These are phyloP conservation scores for Caenorhabditis angaria DNA, from an alignment of 2,888 invertebrate genomes.

Conservation along the genomic window DNA sequence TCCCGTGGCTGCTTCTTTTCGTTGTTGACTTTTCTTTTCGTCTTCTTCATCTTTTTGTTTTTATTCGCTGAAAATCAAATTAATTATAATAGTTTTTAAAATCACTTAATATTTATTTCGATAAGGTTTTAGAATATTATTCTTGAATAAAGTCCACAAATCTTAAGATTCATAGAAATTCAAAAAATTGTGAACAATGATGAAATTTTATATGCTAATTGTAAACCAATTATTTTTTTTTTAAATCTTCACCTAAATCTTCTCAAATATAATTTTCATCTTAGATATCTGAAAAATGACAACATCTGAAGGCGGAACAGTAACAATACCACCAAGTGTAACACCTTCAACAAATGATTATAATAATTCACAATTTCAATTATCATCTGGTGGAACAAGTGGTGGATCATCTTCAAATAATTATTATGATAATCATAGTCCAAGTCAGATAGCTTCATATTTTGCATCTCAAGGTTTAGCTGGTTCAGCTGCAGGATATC, in stretches of 20 bases:
- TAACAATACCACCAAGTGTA: slow-evolving; percentile 1
- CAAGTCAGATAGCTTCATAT: slow-evolving; percentile 31
- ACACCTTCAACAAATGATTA: not conserved
- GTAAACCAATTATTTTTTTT: no score
- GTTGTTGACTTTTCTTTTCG: not conserved
- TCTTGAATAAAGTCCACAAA: no score
- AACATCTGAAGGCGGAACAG: not conserved
- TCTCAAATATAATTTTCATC: no score
- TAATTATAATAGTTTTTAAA: no score
- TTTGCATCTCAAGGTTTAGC: slow-evolving; percentile 26
- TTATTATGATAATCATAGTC: slow-evolving; percentile 29
- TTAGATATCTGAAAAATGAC: slow-evolving; percentile 9
- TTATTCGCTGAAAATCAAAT: no score
- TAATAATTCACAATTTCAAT: not conserved
- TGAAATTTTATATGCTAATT: no score
- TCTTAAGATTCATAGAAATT: no score
- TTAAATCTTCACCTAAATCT: no score
- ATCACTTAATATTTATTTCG: no score
- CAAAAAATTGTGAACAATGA: no score
- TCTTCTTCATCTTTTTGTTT: not conserved
- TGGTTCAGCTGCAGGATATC: slow-evolving; percentile 16
- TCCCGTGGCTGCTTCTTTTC: not conserved
- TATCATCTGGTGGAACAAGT: not conserved
- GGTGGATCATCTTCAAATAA: slow-evolving; percentile 10
- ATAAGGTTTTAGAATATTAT: no score